A percentile compares a stretch with the other conserved stretches of the same genome.
Conservation (phyloP, 2,797 vertebrate genomes). For the Myiotriccus ornatus region DNA sequence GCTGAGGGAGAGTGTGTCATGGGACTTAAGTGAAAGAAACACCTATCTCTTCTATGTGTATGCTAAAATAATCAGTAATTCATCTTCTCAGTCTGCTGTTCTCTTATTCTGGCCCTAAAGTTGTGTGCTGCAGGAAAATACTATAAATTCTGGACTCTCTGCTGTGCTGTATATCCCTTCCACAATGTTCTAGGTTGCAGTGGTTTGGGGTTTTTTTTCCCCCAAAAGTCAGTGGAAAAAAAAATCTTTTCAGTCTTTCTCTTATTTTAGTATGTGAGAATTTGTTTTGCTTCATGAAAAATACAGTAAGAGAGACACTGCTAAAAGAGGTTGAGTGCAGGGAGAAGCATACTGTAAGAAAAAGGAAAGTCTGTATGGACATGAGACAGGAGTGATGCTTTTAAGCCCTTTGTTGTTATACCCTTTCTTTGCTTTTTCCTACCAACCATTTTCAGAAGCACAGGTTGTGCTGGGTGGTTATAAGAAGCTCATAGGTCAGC, state of each 20-base stretch:
- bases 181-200: not conserved
- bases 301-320: not conserved
- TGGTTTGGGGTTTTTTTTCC: not conserved
- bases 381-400: not conserved
- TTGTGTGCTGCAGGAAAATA: not conserved
- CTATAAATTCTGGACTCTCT: not conserved
- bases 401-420: not conserved
- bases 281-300: not conserved
- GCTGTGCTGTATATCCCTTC: not conserved
- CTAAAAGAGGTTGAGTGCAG: not conserved
- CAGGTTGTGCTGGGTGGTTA: not conserved
- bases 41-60: not conserved
- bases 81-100: not conserved
- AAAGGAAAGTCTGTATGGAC: not conserved
- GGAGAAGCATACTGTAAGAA: not conserved
- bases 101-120: not conserved
- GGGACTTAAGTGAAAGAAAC: not conserved
- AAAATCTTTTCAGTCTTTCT: not conserved
- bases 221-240: not conserved
- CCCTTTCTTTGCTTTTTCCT: not conserved
- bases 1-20: not conserved
- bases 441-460: not conserved
- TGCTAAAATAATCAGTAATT: not conserved
- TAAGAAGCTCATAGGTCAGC: not conserved
- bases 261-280: not conserved